A percentile compares a stretch with the other conserved stretches of the same genome.
These are phyloP conservation scores for Caerostris darwini DNA, from an alignment of 1,140 invertebrate species.

Conservation along the genomic window DNA sequence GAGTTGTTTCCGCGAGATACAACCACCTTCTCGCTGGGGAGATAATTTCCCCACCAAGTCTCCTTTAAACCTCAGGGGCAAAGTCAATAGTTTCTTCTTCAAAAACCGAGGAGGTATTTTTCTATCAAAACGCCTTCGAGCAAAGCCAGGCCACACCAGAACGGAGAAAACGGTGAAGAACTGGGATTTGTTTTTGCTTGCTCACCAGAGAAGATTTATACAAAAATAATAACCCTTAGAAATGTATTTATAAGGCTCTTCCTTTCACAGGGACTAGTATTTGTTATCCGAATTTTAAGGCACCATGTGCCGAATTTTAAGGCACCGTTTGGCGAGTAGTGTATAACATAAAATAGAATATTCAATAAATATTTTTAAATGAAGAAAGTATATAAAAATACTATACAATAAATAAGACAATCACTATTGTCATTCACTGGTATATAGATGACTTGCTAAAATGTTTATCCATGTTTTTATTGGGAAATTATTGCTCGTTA, in stretches of 20 bases:
- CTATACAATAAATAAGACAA: too few relatives aligned
- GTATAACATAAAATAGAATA: too few relatives aligned
- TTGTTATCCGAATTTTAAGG: too few relatives aligned
- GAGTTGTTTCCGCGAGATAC: slow-evolving; percentile 24
- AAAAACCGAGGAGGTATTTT: slow-evolving; percentile 18
- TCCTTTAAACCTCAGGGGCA: not conserved
- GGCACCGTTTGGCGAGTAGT: too few relatives aligned
- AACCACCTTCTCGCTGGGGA: not conserved
- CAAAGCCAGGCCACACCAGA: not conserved
- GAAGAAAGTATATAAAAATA: too few relatives aligned
- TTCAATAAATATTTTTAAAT: too few relatives aligned
- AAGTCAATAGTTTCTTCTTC: slow-evolving; percentile 27
- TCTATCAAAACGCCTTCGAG: slow-evolving; percentile 21
- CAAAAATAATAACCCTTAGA: not conserved
- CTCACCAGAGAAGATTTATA: not conserved
- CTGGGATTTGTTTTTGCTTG: slow-evolving; percentile 16
- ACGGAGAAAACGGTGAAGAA: not conserved
- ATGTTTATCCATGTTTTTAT: too few relatives aligned
- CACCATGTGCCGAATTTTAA: too few relatives aligned
- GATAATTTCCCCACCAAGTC: slow-evolving; percentile 10
- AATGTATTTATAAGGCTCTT: not conserved
- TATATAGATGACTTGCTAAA: too few relatives aligned
- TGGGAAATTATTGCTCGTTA: too few relatives aligned
- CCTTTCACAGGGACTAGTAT: too few relatives aligned
- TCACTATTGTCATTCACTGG: too few relatives aligned